Evolutionary conservation across 64 coral and sea anemone species (phyloP), one percentile per base, ranked within the genome.

Genomic region (Exaiptasia diaphana): DNA sequence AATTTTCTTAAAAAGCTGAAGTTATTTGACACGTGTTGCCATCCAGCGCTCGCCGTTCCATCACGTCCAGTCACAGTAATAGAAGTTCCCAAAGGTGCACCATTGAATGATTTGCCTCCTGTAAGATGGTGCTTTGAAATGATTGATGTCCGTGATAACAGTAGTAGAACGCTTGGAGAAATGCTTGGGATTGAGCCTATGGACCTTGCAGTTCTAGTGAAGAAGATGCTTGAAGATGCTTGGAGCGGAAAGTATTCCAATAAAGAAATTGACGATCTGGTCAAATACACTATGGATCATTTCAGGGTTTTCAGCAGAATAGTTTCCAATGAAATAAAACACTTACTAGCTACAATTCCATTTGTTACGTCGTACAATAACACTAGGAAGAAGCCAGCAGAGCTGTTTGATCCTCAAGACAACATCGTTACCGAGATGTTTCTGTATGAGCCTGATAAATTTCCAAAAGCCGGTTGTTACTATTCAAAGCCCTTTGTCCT

Each of bases 261-360:
- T 27, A 40, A 80, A 28, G 76, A 80, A 2, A 38, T 80, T 12
- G 57, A 80, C 41, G 32, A 45, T 45, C 53, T 80, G 20, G 85
- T 93, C 74, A 20, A 40, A 0, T 87, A 56, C 55, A 68, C 82
- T 32, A 52, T 93, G 21, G 68, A 87, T 36, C 77, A 78, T 31
- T 77, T 76, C 70, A 38, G 61, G 37, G 30, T 83, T 17, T 90
- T 81, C 38, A 74, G 68, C 30, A 38, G 15, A 24, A 25, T 53
- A 10, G 50, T 87, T 42, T 17, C 15, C 3, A 50, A 58, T 14
- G 50, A 75, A 20, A n/a, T 65, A 18, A 65, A 13, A n/a, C 13
- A 50, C 53, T 32, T 73, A 62, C 20, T 30, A 13, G 32, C 48
- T 73, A 24, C 39, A 71, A 2, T 82, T 42, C 59, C 84, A 33